These are phyloP conservation scores for Cylloceria caligata DNA, from an alignment of 2,888 invertebrate species.

Conservation along the genomic window DNA sequence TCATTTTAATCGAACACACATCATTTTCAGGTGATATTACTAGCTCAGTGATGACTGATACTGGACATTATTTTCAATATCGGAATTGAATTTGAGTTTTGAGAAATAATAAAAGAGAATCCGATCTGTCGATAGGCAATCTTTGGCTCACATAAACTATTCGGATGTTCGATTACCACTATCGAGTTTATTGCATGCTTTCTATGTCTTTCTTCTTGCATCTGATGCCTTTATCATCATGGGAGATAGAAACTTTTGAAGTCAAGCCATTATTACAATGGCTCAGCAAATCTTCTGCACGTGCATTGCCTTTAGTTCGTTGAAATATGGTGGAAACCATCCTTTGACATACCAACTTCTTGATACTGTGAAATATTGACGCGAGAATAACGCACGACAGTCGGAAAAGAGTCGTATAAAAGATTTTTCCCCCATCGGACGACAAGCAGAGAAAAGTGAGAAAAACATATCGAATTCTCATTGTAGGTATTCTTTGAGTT, in stretches of 20 bases:
- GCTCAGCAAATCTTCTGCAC: background rate
- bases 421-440: background rate
- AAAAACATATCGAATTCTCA: background rate
- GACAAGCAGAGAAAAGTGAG: background rate
- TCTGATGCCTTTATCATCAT: background rate
- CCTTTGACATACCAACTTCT: slow-evolving; percentile 11
- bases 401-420: background rate
- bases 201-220: background rate
- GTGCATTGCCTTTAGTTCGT: background rate
- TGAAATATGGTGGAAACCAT: background rate
- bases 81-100: slow-evolving; percentile 11
- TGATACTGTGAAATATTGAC: slow-evolving; percentile 13
- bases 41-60: no score
- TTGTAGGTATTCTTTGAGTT: slow-evolving; percentile 5
- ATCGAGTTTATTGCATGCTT: background rate
- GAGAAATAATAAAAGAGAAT: slow-evolving; percentile 1
- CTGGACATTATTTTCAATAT: background rate
- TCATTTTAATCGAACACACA: no score
- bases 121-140: background rate
- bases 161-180: background rate
- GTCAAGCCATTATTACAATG: background rate
- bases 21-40: no score
- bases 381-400: slow-evolving; percentile 8
- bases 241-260: background rate
- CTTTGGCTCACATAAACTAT: background rate